Evolutionary conservation across 2,888 invertebrate species (phyloP).

Genomic region (Plemyria rubiginata): DNA sequence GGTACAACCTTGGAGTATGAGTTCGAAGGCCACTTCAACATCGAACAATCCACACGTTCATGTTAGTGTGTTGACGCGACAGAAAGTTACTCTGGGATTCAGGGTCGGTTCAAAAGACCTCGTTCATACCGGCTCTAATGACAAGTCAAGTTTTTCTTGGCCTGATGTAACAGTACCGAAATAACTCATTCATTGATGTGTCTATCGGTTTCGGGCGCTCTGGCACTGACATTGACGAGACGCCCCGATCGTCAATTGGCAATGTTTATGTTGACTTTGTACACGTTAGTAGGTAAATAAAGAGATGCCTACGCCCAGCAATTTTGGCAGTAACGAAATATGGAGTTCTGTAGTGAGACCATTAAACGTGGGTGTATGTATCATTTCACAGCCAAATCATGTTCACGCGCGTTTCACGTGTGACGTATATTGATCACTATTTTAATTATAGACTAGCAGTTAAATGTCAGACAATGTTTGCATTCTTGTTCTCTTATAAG

Average conservation of each 20-base stretch:
- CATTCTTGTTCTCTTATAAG: constrained; percentile 61
- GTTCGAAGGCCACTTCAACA: constrained; percentile 21
- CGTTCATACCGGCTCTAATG: constrained; percentile 50
- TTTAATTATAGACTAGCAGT: constrained; percentile 76
- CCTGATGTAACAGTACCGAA: constrained; percentile 65
- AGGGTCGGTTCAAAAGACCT: constrained; percentile 46
- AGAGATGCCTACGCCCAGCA: constrained; percentile 36
- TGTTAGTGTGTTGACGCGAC: constrained; percentile 16
- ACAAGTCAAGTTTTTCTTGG: constrained; percentile 73
- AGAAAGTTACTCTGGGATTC: constrained; percentile 39
- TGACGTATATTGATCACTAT: constrained; percentile 60
- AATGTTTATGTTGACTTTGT: constrained; percentile 48
- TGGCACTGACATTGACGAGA: constrained; percentile 82
- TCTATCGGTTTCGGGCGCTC: constrained; percentile 68
- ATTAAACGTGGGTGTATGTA: constrained; percentile 65
- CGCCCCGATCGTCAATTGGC: constrained; percentile 63
- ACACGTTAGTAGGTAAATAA: constrained; percentile 32
- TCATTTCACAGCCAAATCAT: constrained; percentile 64
- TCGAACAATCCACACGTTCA: constrained; percentile 7
- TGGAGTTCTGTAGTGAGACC: constrained; percentile 42
- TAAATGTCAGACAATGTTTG: constrained; percentile 77
- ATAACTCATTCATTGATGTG: constrained; percentile 74
- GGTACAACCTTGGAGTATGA: constrained; percentile 20
- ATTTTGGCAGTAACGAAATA: constrained; percentile 45
- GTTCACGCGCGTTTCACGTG: constrained; percentile 52